Percentiles rank a stretch among this genome's conserved stretches.
Evolutionary conservation across 2,888 invertebrate species (phyloP).

Genomic region (Eilema depressum): DNA sequence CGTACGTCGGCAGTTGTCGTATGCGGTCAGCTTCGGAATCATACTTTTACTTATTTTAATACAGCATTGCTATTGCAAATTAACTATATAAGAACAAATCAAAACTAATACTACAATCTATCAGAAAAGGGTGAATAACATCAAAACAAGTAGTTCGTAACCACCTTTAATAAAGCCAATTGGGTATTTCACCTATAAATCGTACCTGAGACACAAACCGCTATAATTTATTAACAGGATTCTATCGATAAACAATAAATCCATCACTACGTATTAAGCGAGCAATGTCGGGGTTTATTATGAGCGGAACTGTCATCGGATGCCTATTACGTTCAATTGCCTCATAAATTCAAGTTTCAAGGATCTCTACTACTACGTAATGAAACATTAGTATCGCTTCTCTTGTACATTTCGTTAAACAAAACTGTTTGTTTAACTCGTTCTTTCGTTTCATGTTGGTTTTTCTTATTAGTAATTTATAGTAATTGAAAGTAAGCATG

Average conservation of each 20-base stretch:
- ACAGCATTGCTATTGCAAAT: too few species aligned
- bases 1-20: too few species aligned
- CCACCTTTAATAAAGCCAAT: slow-evolving; percentile 13
- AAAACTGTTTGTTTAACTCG: neutral
- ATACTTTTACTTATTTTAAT: too few species aligned
- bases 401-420: slow-evolving; percentile 18
- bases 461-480: too few species aligned
- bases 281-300: slow-evolving; percentile 61
- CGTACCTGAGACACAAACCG: slow-evolving; percentile 23
- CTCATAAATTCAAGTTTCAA: slow-evolving; percentile 63
- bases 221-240: slow-evolving; percentile 34
- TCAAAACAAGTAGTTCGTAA: neutral
- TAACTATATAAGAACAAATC: too few species aligned
- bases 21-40: too few species aligned
- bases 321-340: slow-evolving; percentile 63
- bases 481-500: too few species aligned
- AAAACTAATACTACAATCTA: neutral
- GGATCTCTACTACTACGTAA: slow-evolving; percentile 40
- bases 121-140: neutral
- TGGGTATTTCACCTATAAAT: slow-evolving; percentile 15
- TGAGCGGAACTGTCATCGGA: slow-evolving; percentile 68
- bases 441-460: neutral
- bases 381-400: slow-evolving; percentile 48
- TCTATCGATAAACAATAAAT: slow-evolving; percentile 45
- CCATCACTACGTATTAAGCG: slow-evolving; percentile 54